Conservation (phyloP, 2,888 invertebrate genomes). For the Meliscaeva auricollis region DNA sequence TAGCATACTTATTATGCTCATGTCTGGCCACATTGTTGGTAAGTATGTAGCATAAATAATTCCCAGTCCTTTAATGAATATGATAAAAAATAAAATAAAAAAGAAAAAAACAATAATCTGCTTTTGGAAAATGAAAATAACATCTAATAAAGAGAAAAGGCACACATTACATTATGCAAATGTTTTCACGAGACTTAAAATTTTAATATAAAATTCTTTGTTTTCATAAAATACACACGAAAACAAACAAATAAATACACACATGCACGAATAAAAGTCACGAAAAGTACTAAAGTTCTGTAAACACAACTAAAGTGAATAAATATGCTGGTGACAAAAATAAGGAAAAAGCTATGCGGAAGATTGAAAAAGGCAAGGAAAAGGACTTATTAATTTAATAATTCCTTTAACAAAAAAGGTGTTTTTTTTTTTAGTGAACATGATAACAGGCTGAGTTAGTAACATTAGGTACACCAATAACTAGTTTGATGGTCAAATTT, state of each 20-base stretch:
- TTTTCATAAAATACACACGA: constrained; percentile 16
- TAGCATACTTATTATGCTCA: background rate
- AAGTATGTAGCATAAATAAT: background rate
- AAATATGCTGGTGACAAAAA: background rate
- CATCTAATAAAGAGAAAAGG: constrained; percentile 14
- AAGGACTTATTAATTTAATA: constrained; percentile 34
- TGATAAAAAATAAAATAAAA: background rate
- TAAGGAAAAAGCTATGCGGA: background rate
- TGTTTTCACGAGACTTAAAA: constrained; percentile 14
- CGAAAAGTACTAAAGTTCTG: background rate
- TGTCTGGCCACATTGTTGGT: too few species aligned
- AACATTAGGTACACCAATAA: too few species aligned
- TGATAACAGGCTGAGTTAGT: too few species aligned
- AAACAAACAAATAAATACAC: background rate
- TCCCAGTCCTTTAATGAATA: background rate
- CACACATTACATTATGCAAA: constrained; percentile 23
- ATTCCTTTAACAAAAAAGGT: background rate
- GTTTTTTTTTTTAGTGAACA: background rate
- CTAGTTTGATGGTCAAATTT: too few species aligned
- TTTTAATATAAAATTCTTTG: constrained; percentile 5
- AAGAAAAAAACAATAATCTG: background rate
- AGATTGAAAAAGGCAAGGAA: background rate
- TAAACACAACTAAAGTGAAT: background rate
- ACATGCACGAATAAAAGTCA: background rate
- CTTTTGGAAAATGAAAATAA: background rate